These are phyloP conservation scores for Sciurus niger DNA, from an alignment of 2,113 vertebrate genomes.

Conservation along the genomic window DNA sequence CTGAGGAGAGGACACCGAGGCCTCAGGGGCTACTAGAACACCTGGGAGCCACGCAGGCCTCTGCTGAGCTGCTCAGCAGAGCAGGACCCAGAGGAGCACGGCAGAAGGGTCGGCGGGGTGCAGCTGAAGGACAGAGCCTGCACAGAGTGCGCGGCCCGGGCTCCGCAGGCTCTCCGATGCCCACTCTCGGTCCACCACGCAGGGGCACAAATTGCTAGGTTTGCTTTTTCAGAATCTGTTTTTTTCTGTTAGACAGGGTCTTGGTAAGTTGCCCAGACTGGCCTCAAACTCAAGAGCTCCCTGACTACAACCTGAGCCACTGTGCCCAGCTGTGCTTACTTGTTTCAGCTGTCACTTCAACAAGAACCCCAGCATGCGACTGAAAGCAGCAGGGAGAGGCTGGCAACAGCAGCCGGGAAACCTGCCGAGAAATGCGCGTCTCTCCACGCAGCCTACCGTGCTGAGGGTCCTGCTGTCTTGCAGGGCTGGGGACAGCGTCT, in stretches of 20 bases:
- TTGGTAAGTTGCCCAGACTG: not conserved
- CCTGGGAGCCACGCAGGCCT: not conserved
- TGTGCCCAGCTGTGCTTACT: not conserved
- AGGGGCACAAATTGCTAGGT: not conserved
- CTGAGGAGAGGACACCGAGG: not conserved
- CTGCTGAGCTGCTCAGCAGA: not conserved
- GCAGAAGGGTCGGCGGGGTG: not conserved
- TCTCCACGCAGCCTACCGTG: no score
- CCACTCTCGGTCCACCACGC: no score
- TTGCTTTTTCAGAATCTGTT: not conserved
- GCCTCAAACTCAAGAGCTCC: not conserved
- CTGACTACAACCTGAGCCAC: not conserved
- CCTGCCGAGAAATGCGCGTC: no score
- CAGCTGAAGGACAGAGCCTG: no score
- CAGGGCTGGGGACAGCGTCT: not conserved
- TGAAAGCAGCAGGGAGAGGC: no score
- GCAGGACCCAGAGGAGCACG: not conserved
- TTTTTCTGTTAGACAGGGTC: not conserved
- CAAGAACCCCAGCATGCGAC: no score
- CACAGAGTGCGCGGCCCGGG: no score
- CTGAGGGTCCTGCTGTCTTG: not conserved
- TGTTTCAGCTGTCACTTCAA: not conserved
- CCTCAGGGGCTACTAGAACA: not conserved
- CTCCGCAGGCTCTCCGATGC: no score
- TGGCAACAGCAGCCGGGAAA: no score